Evolutionary conservation across 2,888 invertebrate species (phyloP), one percentile per base, ranked within the genome.

Genomic region (Netelia virgata): DNA sequence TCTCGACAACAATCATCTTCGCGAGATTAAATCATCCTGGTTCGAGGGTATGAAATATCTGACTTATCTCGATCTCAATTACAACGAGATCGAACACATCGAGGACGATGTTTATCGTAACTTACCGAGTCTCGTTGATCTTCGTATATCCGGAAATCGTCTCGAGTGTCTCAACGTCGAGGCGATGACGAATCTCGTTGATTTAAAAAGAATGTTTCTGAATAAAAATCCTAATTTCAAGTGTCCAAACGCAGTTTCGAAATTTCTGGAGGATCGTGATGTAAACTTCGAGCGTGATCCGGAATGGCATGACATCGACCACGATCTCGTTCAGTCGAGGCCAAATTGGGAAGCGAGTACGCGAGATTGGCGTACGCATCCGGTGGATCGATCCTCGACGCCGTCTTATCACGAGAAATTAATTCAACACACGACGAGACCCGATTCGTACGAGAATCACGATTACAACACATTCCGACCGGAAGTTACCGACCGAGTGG

Each of bases 71-170:
- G 92, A 93, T 76, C 61, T 93, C 10, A 93, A 91, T 74, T 91
- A 91, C 84, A 93, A 93, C 68, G 63, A 86, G 9, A 92, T 93
- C 75, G 85, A 86, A 1, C 82, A 78, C 0, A 92, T 93, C 75
- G 93, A 93, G 3, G 86, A 89, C 28, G 91, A 85, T 0, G 91
- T 92, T 8, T 93, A 91, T 68, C 70, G 76, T 47, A 90, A 90
- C 69, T 41, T 91, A 2, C 91, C 91, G 2, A 86, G 81, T 11
- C 88, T 93, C 43, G 89, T 91, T 0, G 93, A 93, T 23, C 68
- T 93, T 1, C 87, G 93, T 11, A 82, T 93, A 10, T 92, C 93
- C 1, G 93, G 93, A 8, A 93, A 93, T 83, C 88, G 83, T n/a
- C 83, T 93, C 3, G 84, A 89, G 55, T 93, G 93, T 28, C 55